A percentile compares a stretch with the other conserved stretches of the same genome.
These are phyloP conservation scores for Albula glossodonta DNA, from an alignment of 2,113 vertebrate species.

Conservation along the genomic window DNA sequence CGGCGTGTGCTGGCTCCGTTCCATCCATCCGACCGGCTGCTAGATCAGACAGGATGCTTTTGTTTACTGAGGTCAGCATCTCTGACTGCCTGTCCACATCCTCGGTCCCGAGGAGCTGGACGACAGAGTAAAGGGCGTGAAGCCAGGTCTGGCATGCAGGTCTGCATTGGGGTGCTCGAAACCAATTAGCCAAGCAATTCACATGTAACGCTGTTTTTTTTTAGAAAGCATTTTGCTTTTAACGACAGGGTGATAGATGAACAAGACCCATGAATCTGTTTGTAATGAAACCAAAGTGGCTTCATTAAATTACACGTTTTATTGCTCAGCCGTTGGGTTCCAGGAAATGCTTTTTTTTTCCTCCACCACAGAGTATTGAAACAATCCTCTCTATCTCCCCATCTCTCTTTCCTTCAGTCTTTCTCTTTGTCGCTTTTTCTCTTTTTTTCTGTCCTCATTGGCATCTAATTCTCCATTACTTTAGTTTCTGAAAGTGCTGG, in stretches of 20 bases:
- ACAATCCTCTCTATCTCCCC: background rate
- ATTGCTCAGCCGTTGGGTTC: background rate
- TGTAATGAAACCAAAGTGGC: background rate
- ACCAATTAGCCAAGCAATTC: background rate
- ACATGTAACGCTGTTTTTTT: background rate
- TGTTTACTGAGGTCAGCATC: too few relatives aligned
- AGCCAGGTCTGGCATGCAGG: too few relatives aligned
- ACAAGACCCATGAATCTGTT: background rate
- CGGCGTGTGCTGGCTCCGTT: too few relatives aligned
- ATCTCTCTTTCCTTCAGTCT: background rate
- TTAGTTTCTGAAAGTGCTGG: background rate
- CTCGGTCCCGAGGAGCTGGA: too few relatives aligned
- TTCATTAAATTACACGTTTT: background rate
- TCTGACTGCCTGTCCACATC: too few relatives aligned
- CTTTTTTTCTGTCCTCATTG: background rate
- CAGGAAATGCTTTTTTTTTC: background rate
- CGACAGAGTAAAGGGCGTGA: too few relatives aligned
- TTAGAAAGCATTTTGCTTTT: background rate
- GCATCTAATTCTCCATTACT: background rate
- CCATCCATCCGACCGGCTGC: too few relatives aligned
- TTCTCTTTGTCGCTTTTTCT: background rate
- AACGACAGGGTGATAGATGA: background rate
- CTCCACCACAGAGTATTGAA: background rate
- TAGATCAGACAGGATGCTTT: too few relatives aligned
- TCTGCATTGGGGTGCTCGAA: too few relatives aligned